Conservation (phyloP, 2,888 invertebrate genomes). For the Bedellia somnulentella region DNA sequence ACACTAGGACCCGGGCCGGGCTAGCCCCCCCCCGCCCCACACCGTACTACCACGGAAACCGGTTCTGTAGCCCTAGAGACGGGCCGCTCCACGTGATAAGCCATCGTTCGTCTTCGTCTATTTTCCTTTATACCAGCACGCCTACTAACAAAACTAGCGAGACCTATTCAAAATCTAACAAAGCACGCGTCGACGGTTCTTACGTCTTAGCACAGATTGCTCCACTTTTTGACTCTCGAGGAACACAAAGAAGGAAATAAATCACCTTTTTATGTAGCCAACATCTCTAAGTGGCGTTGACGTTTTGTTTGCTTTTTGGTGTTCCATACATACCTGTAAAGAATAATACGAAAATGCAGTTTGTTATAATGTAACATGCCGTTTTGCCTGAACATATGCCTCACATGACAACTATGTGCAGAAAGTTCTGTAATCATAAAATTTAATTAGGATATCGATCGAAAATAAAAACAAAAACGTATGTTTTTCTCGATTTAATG, state of each 20-base stretch:
- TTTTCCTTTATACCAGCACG: constrained; percentile 23
- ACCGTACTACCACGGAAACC: constrained; percentile 42
- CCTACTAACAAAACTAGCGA: constrained; percentile 16
- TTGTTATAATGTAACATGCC: too few species aligned
- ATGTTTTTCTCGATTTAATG: too few species aligned
- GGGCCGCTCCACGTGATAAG: constrained; percentile 32
- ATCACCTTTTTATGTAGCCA: constrained; percentile 28
- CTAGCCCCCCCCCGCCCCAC: constrained; percentile 23
- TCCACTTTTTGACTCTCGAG: constrained; percentile 18
- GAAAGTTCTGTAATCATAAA: too few species aligned
- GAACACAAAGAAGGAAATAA: constrained; percentile 29
- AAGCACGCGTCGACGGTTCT: constrained; percentile 6
- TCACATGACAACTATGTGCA: too few species aligned
- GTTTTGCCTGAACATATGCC: too few species aligned
- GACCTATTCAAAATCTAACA: constrained; percentile 7
- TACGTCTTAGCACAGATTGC: constrained; percentile 14
- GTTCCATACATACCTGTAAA: too few species aligned
- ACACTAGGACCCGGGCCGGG: not conserved
- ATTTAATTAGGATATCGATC: too few species aligned
- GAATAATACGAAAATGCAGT: too few species aligned
- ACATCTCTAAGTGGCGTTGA: too few species aligned
- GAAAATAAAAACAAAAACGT: too few species aligned
- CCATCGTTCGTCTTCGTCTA: constrained; percentile 34
- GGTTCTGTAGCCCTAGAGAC: constrained; percentile 17
- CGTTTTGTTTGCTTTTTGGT: too few species aligned